Percentiles rank a stretch among this genome's conserved stretches.
Evolutionary conservation across 2,888 invertebrate species (phyloP).

Genomic region (Ichneumoninae sp.): DNA sequence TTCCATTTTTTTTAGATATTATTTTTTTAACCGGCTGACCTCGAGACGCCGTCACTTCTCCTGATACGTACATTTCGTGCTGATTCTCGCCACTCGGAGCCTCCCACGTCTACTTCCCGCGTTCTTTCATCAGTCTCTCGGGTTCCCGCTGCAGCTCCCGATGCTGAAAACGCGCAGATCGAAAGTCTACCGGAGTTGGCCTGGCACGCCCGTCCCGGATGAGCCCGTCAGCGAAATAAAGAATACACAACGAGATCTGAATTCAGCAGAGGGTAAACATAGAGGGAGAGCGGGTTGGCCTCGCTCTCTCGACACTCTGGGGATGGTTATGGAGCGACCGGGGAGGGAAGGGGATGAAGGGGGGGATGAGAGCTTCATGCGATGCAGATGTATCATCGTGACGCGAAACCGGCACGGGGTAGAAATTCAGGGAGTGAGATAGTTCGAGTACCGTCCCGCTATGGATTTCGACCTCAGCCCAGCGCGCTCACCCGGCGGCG

Average conservation of each 20-base stretch:
- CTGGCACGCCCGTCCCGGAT: slow-evolving; percentile 25
- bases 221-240: slow-evolving; percentile 38
- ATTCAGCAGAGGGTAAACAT: slow-evolving; percentile 33
- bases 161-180: background rate
- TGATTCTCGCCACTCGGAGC: background rate
- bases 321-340: background rate
- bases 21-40: no score
- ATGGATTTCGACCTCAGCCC: slow-evolving; percentile 20
- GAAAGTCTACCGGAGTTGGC: slow-evolving; percentile 10
- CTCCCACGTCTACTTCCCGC: slow-evolving; percentile 1
- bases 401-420: slow-evolving; percentile 15
- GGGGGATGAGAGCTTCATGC: slow-evolving; percentile 12
- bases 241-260: slow-evolving; percentile 44
- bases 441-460: background rate
- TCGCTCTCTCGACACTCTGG: background rate
- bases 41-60: no score
- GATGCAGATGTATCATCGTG: slow-evolving; percentile 55
- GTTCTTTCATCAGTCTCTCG: background rate
- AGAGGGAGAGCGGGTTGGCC: background rate
- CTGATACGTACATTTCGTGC: background rate
- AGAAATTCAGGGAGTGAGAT: slow-evolving; percentile 11
- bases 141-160: background rate
- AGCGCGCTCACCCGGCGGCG: background rate
- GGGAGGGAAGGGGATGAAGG: background rate
- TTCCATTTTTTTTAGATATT: background rate